These are phyloP conservation scores for Motacilla alba DNA, from an alignment of 2,113 vertebrate genomes.

Conservation along the genomic window DNA sequence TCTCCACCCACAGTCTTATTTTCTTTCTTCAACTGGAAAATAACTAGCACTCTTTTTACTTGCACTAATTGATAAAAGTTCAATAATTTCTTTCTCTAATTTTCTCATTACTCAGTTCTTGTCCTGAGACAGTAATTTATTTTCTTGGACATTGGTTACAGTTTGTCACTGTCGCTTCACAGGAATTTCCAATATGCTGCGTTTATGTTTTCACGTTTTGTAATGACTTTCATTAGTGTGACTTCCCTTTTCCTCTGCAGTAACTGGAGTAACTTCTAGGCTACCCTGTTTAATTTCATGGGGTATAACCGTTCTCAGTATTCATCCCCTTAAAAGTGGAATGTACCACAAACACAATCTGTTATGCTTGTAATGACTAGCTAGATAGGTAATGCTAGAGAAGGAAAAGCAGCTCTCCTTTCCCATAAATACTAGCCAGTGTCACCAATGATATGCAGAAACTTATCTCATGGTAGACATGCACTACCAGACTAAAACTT, in stretches of 20 bases:
- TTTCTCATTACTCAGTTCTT: background rate
- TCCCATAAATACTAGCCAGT: background rate
- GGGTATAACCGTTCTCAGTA: background rate
- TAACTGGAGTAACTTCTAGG: background rate
- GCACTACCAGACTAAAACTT: background rate
- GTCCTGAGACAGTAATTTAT: background rate
- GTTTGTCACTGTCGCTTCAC: background rate
- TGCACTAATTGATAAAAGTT: background rate
- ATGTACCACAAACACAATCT: accelerated
- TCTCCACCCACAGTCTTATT: background rate
- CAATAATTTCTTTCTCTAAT: background rate
- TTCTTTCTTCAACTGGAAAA: background rate
- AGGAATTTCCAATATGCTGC: background rate
- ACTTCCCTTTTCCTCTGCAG: background rate
- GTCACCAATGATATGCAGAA: background rate
- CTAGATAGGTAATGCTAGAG: background rate
- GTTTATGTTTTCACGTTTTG: background rate
- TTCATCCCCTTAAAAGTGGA: background rate
- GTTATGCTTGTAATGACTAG: accelerated
- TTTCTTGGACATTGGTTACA: background rate
- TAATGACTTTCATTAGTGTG: background rate
- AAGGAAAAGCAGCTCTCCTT: background rate
- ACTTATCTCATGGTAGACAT: background rate
- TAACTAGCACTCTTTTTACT: background rate
- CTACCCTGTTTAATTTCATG: background rate